Conservation (phyloP, 1,140 invertebrate species). For the Brachionus plicatilis region DNA sequence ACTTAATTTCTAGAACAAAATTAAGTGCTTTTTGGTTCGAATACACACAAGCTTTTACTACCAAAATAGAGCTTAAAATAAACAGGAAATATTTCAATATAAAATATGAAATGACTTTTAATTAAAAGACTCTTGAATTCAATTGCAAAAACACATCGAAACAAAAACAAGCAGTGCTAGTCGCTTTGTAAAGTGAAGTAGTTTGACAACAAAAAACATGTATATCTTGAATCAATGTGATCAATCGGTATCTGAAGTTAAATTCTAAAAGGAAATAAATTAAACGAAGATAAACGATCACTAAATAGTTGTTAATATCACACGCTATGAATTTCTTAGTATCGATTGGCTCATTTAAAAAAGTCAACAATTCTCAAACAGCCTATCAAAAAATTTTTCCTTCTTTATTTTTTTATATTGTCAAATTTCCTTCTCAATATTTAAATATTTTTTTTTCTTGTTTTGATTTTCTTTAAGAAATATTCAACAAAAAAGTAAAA, state of each 20-base stretch:
- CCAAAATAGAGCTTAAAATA: neutral
- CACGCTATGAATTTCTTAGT: neutral
- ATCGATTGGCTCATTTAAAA: neutral
- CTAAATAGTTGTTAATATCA: neutral
- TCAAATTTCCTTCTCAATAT: neutral
- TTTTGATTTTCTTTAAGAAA: conserved; percentile 22
- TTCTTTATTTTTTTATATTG: neutral
- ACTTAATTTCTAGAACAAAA: neutral
- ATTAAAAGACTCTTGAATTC: conserved; percentile 21
- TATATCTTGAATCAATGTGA: neutral
- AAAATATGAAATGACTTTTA: conserved; percentile 15
- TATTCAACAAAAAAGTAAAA: neutral
- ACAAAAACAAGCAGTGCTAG: neutral
- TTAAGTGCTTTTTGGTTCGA: neutral
- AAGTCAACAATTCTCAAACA: neutral
- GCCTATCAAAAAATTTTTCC: neutral
- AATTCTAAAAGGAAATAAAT: neutral
- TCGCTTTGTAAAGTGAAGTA: neutral
- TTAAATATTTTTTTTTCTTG: conserved; percentile 1
- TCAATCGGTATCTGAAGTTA: neutral
- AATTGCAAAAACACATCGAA: conserved; percentile 5
- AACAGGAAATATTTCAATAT: conserved; percentile 33
- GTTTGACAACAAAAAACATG: neutral
- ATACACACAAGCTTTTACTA: neutral
- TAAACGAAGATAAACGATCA: neutral